Conservation (phyloP, 2,113 vertebrate genomes). For the Campylorhamphus procurvoides region DNA sequence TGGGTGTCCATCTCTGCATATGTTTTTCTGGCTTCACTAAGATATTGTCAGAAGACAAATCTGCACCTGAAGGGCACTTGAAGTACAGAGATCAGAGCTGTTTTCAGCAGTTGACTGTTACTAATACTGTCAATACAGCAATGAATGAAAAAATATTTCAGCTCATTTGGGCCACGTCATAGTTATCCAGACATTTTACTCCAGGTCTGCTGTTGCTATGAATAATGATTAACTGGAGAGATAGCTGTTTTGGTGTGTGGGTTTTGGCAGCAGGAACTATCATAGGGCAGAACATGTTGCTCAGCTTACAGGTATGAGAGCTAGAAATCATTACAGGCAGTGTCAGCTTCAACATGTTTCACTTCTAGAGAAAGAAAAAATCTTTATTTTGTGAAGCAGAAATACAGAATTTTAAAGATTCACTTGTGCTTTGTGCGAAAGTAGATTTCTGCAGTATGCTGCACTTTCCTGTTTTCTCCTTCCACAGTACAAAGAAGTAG, state of each 20-base stretch:
- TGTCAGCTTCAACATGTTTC: constrained; percentile 84
- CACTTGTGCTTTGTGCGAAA: not conserved
- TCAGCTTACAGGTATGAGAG: constrained; percentile 65
- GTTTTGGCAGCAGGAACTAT: constrained; percentile 49
- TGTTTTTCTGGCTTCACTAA: not conserved
- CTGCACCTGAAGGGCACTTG: not conserved
- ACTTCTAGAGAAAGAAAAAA: constrained; percentile 70
- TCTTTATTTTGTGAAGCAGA: constrained; percentile 33
- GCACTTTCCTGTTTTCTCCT: not conserved
- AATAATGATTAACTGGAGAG: constrained; percentile 75
- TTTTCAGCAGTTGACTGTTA: constrained; percentile 70
- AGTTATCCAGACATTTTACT: constrained; percentile 56
- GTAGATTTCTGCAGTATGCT: not conserved
- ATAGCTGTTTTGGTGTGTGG: constrained; percentile 26
- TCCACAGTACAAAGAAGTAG: not conserved
- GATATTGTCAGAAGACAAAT: not conserved
- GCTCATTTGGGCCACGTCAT: constrained; percentile 64
- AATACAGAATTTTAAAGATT: constrained; percentile 23
- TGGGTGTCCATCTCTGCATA: not conserved
- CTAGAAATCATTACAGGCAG: constrained; percentile 77
- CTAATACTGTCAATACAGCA: constrained; percentile 73
- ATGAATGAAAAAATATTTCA: constrained; percentile 73
- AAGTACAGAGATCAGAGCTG: constrained; percentile 57
- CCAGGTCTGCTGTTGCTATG: constrained; percentile 24
- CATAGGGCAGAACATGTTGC: constrained; percentile 77